These are phyloP conservation scores for Phymanthus crucifer DNA, from an alignment of 92 coral and sea anemone genomes.

Conservation along the genomic window DNA sequence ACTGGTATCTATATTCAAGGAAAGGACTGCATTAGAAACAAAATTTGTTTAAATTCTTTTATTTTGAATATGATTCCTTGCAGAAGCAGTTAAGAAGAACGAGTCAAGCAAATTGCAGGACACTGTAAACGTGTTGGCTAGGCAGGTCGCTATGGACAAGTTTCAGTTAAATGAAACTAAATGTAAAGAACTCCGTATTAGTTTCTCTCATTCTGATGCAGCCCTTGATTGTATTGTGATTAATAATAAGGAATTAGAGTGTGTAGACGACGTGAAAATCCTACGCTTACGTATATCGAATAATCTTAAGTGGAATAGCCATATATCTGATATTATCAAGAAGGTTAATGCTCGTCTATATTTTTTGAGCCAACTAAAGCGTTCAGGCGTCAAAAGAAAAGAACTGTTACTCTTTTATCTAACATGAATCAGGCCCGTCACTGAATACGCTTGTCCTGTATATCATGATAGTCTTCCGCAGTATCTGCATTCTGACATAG, in stretches of 20 bases:
- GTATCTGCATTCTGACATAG: too few species aligned
- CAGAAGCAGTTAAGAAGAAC: too few species aligned
- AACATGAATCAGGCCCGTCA: too few species aligned
- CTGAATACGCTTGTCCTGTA: too few species aligned
- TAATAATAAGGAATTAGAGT: conserved; percentile 2
- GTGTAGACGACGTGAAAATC: neutral
- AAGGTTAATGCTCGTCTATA: neutral
- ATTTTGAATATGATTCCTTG: conserved; percentile 25
- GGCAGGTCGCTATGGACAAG: neutral
- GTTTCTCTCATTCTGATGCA: neutral
- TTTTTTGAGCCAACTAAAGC: neutral
- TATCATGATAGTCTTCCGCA: too few species aligned
- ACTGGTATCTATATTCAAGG: conserved; percentile 18
- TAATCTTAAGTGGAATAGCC: conserved; percentile 1
- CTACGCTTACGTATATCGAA: neutral
- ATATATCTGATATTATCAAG: neutral
- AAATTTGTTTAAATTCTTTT: conserved; percentile 22
- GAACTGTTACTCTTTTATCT: too few species aligned
- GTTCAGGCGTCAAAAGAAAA: neutral
- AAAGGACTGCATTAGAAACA: conserved; percentile 25
- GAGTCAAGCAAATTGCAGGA: too few species aligned
- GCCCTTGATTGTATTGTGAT: neutral
- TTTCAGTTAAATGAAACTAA: conserved; percentile 29
- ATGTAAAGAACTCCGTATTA: too few species aligned
- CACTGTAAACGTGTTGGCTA: conserved; percentile 17